Evolutionary conservation across 1,140 invertebrate genomes (phyloP).

Genomic region (Bombus balteatus): DNA sequence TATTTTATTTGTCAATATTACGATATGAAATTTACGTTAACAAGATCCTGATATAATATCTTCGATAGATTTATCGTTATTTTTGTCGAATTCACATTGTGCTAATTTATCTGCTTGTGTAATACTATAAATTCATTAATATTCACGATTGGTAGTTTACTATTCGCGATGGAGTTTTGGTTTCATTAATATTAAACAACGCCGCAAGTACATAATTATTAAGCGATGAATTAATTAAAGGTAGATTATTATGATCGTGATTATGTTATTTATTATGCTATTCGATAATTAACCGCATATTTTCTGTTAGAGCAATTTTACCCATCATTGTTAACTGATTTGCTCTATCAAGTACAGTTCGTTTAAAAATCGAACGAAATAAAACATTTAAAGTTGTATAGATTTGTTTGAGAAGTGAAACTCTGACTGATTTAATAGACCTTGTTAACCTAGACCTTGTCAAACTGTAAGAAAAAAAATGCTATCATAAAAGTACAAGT

Average conservation of each 20-base stretch:
- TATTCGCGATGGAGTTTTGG: conserved; percentile 23
- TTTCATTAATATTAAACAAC: conserved; percentile 25
- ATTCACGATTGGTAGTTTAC: conserved; percentile 7
- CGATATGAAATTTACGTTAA: background rate
- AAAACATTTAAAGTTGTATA: background rate
- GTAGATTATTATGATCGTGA: background rate
- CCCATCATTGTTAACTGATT: background rate
- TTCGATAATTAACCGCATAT: conserved; percentile 2
- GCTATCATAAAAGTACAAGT: no score
- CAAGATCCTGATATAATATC: background rate
- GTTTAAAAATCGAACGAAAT: background rate
- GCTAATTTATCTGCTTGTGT: background rate
- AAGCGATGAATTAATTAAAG: conserved; percentile 3
- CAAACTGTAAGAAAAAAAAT: background rate
- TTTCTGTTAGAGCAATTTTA: background rate
- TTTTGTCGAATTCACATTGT: background rate
- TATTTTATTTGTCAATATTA: background rate
- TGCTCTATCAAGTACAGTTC: background rate
- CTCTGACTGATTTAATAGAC: background rate
- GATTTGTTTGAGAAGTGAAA: background rate
- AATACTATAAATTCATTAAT: background rate
- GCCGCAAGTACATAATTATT: conserved; percentile 1
- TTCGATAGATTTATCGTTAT: background rate
- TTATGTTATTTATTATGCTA: conserved; percentile 3
- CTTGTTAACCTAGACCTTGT: background rate